phyloP scores from a whole-genome alignment of 2,797 vertebrate genomes.

The Chloroceryle inda region DNA sequence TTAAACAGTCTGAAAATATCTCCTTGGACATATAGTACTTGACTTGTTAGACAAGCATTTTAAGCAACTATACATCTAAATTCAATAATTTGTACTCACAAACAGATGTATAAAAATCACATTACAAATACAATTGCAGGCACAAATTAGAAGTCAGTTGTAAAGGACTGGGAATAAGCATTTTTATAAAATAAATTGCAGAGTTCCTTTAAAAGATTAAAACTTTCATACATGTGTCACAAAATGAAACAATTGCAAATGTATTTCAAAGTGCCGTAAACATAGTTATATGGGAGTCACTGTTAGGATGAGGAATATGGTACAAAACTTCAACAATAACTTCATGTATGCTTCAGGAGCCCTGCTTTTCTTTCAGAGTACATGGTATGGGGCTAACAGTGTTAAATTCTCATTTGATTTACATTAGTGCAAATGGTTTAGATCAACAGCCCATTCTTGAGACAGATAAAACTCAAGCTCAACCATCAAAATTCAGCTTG shows the following conservation, averaged over 20 bases:
- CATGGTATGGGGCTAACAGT: not conserved
- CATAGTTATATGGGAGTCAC: not conserved
- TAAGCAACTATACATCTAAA: not conserved
- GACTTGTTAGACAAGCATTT: not conserved
- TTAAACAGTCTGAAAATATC: not conserved
- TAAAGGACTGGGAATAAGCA: not conserved
- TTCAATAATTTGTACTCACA: not conserved
- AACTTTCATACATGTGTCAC: not conserved
- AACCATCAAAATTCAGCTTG: not conserved
- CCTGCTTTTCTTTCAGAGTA: not conserved
- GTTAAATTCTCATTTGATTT: not conserved
- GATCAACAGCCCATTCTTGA: not conserved
- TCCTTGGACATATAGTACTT: not conserved
- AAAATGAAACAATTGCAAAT: not conserved
- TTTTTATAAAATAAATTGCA: not conserved
- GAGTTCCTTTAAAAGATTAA: not conserved
- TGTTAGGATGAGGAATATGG: not conserved
- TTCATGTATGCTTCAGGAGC: not conserved
- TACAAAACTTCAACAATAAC: not conserved
- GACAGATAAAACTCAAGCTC: not conserved
- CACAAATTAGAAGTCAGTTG: not conserved
- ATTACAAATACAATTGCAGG: not conserved
- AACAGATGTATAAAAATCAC: not conserved
- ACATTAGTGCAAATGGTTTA: not conserved
- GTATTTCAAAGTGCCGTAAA: not conserved